Percentiles rank a stretch among this genome's conserved stretches.
Conservation (phyloP, 1,140 invertebrate genomes). For the Dendrolimus kikuchii region DNA sequence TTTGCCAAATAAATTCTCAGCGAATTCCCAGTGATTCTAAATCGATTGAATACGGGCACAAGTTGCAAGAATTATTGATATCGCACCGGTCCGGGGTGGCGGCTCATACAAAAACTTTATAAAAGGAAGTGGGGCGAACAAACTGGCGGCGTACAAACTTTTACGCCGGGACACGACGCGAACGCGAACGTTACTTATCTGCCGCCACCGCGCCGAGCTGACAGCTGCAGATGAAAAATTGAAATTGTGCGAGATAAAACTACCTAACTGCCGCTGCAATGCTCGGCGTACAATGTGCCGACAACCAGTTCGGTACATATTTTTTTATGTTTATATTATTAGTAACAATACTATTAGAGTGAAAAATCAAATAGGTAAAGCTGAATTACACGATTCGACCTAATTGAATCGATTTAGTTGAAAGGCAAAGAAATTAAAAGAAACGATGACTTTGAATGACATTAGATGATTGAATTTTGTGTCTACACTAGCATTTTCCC, state of each 20-base stretch:
- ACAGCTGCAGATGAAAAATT: slow-evolving; percentile 71
- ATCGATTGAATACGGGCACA: slow-evolving; percentile 35
- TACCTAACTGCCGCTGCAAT: slow-evolving; percentile 54
- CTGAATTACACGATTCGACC: no score
- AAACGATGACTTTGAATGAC: no score
- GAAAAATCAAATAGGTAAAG: no score
- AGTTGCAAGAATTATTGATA: slow-evolving; percentile 65
- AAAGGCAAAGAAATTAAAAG: no score
- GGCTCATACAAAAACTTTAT: slow-evolving; percentile 63
- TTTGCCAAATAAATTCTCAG: slow-evolving; percentile 1
- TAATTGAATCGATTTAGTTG: no score
- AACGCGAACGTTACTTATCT: slow-evolving; percentile 66
- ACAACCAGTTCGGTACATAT: slow-evolving; percentile 40
- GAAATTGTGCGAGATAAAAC: slow-evolving; percentile 70
- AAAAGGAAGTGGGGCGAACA: slow-evolving; percentile 59
- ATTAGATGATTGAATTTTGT: background rate
- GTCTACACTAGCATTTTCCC: background rate
- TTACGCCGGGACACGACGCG: slow-evolving; percentile 44
- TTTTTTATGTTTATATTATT: slow-evolving; percentile 6
- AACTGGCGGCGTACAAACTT: slow-evolving; percentile 62
- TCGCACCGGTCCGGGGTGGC: slow-evolving; percentile 24
- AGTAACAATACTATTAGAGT: no score
- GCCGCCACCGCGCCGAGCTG: slow-evolving; percentile 54
- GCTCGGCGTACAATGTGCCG: slow-evolving; percentile 49
- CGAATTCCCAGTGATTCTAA: slow-evolving; percentile 1